Percentiles rank a stretch among this genome's conserved stretches.
phyloP scores from a whole-genome alignment of 2,113 vertebrate species.

The Xyrauchen texanus region DNA sequence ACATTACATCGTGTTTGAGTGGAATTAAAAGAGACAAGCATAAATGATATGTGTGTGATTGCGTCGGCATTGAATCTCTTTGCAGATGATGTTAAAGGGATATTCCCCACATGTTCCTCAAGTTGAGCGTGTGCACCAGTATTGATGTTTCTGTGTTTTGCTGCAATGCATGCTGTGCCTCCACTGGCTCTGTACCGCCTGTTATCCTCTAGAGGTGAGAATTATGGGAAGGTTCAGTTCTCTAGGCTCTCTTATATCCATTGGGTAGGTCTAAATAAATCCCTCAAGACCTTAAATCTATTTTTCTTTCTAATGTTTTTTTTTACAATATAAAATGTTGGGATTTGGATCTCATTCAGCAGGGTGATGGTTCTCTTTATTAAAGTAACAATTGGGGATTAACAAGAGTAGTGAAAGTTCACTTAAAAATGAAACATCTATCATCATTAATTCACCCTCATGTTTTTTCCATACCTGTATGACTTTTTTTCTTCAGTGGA shows the following conservation, averaged over 20 bases:
- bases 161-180: conserved; percentile 52
- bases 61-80: conserved; percentile 34
- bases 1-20: neutral
- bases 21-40: conserved; percentile 14
- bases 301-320: conserved; percentile 11
- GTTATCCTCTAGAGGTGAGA: conserved; percentile 46
- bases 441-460: too few species aligned
- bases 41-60: neutral
- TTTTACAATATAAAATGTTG: neutral
- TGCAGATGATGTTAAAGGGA: conserved; percentile 32
- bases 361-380: too few species aligned
- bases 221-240: conserved; percentile 45
- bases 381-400: too few species aligned
- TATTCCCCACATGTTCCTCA: conserved; percentile 26
- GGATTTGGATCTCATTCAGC: too few species aligned
- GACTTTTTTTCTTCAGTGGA: too few species aligned
- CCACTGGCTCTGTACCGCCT: conserved; percentile 44
- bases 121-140: conserved; percentile 27
- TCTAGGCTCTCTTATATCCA: conserved; percentile 31
- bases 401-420: too few species aligned
- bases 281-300: conserved; percentile 15
- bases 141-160: conserved; percentile 53
- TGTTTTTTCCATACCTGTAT: too few species aligned
- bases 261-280: conserved; percentile 37
- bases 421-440: too few species aligned